These are phyloP conservation scores for Andrena cerasifolii DNA, from an alignment of 1,140 invertebrate species.

Conservation along the genomic window DNA sequence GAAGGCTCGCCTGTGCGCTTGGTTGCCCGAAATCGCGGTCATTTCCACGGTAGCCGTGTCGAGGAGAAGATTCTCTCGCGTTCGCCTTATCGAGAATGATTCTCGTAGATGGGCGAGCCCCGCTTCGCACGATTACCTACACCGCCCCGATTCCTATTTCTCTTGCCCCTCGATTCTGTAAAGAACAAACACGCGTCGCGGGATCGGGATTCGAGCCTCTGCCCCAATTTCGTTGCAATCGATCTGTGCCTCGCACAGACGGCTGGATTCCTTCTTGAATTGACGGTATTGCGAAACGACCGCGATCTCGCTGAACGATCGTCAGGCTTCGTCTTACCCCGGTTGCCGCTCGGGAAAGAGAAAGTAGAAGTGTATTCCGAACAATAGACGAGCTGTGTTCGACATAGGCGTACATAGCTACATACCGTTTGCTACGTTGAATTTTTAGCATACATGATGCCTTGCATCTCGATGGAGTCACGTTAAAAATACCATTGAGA, in stretches of 20 bases:
- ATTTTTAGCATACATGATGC: no score
- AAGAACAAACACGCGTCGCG: constrained; percentile 17
- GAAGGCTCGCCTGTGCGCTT: constrained; percentile 1
- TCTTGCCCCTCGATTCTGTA: constrained; percentile 32
- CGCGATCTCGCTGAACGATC: constrained; percentile 4
- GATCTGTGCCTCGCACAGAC: constrained; percentile 12
- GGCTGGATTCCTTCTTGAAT: constrained; percentile 10
- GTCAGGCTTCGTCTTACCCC: constrained; percentile 6
- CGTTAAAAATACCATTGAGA: no score
- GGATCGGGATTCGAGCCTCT: constrained; percentile 6
- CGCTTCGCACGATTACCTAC: constrained; percentile 51
- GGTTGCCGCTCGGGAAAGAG: constrained; percentile 25
- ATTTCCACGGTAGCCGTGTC: constrained; percentile 33
- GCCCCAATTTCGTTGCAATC: constrained; percentile 51
- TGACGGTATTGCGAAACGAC: constrained; percentile 41
- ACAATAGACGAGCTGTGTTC: neutral
- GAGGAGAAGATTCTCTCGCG: constrained; percentile 48
- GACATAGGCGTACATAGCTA: no score
- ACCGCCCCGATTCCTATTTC: constrained; percentile 26
- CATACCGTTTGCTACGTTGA: no score
- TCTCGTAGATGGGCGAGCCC: constrained; percentile 30
- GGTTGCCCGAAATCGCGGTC: constrained; percentile 51
- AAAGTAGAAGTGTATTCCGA: constrained; percentile 22
- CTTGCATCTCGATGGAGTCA: no score
- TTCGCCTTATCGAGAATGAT: constrained; percentile 62